Evolutionary conservation across 2,888 invertebrate species (phyloP).

Genomic region (Luperina nickerlii): DNA sequence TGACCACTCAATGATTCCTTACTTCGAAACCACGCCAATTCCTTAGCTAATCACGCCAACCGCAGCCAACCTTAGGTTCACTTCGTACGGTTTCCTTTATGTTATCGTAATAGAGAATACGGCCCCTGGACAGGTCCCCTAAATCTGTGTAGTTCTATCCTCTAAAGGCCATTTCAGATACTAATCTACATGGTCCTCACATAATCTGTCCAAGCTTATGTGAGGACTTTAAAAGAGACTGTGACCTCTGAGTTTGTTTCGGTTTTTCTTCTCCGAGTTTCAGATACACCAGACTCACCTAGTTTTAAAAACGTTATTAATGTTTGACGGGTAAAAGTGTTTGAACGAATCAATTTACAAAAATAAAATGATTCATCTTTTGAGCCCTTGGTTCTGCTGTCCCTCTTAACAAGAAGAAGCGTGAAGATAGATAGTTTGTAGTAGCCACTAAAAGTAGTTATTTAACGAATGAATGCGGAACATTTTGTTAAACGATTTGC

Average conservation of each 20-base stretch:
- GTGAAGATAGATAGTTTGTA: slow-evolving; percentile 1
- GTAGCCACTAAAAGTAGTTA: not conserved
- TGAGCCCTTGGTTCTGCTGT: not conserved
- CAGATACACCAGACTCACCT: not conserved
- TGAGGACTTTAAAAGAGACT: not conserved
- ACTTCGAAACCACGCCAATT: too few species aligned
- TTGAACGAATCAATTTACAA: too few species aligned
- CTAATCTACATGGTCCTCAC: not conserved
- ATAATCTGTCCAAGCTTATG: not conserved
- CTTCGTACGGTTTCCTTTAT: not conserved
- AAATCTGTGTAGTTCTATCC: not conserved
- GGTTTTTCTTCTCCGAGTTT: not conserved
- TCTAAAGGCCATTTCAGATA: not conserved
- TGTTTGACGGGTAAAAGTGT: not conserved
- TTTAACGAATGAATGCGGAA: slow-evolving; percentile 51
- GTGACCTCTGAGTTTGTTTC: not conserved
- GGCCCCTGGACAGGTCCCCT: not conserved
- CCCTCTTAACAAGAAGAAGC: not conserved
- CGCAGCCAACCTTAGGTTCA: too few species aligned
- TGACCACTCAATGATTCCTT: too few species aligned
- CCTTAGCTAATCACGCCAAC: too few species aligned
- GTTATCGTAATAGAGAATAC: too few species aligned
- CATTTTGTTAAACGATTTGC: slow-evolving; percentile 27
- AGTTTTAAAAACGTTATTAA: not conserved
- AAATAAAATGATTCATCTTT: not conserved